Evolutionary conservation across 2,888 invertebrate species (phyloP), one percentile per base, ranked within the genome.

Genomic region (Hydraecia micacea): DNA sequence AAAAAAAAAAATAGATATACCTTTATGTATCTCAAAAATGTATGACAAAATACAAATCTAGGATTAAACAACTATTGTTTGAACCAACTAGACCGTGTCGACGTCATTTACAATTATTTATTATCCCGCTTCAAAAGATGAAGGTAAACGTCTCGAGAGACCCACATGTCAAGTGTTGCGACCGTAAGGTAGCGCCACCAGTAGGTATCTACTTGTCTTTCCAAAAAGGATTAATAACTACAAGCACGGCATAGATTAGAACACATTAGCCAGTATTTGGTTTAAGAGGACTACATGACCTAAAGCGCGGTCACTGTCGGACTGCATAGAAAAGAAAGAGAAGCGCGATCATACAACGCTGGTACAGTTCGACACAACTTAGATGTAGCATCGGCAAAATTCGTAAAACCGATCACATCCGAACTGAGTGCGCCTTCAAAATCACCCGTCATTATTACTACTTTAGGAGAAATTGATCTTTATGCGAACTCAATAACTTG

Each of bases 91-190:
- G 60, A 81, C 28, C 76, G 28, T 73, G 25, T 70, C 21, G 46
- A 73, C 65, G 46, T 55, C 32, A 72, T 58, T 55, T 52, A 63
- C 15, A 69, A 80, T 66, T 63, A 76, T 76, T 73, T 77, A 55
- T 15, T 49, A 67, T 60, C 69, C 21, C 62, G 25, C 39, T 60
- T 15, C n/a, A 75, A 79, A 77, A 81, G 74, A 68, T 85, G 82
- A 78, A 83, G 78, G 79, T 69, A 75, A 80, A 72, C 69, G 68
- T 76, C 58, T 78, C 49, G 58, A 60, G 21, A 85, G 78, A 62
- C 79, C 75, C 77, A 87, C 76, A 66, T 74, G 49, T n/a, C 39
- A 58, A 73, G 25, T 63, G 4, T 66, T 39, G 39, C 62, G 62
- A 73, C 42, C 6, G 42, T 63, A 63, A 5, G 49, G 62, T 70